Evolutionary conservation across 1,140 invertebrate species (phyloP).

Genomic region (Musca vetustissima): DNA sequence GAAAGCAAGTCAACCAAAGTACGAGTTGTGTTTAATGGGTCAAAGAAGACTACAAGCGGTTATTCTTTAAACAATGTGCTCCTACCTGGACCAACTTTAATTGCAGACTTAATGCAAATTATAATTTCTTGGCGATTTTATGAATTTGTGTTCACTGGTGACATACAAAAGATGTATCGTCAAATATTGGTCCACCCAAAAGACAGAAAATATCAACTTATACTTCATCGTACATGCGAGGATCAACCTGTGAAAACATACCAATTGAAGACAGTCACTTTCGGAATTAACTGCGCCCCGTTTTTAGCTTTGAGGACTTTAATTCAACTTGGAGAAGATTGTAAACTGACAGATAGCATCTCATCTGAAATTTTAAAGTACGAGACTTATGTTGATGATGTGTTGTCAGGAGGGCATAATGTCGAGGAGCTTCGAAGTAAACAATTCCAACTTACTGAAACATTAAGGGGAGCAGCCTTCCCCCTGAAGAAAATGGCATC

Average conservation of each 20-base stretch:
- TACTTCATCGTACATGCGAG: background rate
- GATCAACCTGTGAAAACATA: background rate
- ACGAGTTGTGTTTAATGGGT: conserved; percentile 16
- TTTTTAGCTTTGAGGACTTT: conserved; percentile 8
- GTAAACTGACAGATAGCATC: background rate
- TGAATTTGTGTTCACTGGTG: conserved; percentile 8
- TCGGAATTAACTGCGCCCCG: conserved; percentile 11
- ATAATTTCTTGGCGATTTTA: conserved; percentile 4
- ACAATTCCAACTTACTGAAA: background rate
- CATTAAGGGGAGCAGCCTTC: background rate
- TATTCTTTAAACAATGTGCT: conserved; percentile 13
- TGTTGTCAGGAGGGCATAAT: conserved; percentile 1
- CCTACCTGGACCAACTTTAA: background rate
- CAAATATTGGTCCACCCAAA: conserved; percentile 12
- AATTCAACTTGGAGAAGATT: conserved; percentile 2
- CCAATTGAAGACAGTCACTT: conserved; percentile 9
- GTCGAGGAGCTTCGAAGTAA: background rate
- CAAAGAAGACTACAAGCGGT: background rate
- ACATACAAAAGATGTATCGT: conserved; percentile 24
- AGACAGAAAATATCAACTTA: background rate
- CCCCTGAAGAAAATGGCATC: background rate
- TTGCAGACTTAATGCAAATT: background rate
- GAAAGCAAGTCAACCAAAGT: conserved; percentile 13
- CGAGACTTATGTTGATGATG: conserved; percentile 13
- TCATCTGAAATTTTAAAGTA: background rate